phyloP scores from a whole-genome alignment of 2,797 vertebrate species.

The Epinephelus malabaricus region DNA sequence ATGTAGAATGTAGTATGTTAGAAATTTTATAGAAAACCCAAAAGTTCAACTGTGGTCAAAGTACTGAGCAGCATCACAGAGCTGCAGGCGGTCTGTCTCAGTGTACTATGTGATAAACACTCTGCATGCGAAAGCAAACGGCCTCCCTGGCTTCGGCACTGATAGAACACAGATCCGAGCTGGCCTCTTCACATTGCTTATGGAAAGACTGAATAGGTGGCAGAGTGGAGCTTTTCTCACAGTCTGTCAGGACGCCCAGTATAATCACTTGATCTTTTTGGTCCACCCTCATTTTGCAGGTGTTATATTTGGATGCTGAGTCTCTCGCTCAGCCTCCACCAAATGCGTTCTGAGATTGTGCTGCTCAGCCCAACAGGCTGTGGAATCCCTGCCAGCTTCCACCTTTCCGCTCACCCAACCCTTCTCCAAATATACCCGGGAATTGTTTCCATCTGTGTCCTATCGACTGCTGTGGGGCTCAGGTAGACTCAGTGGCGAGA shows the following conservation, averaged over 20 bases:
- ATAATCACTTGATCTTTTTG: slow-evolving; percentile 70
- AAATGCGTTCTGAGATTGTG: slow-evolving; percentile 49
- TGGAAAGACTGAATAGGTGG: slow-evolving; percentile 73
- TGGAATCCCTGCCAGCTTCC: slow-evolving; percentile 49
- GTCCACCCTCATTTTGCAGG: slow-evolving; percentile 69
- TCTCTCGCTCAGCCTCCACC: slow-evolving; percentile 39
- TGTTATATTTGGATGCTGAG: slow-evolving; percentile 76
- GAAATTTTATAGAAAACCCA: not conserved
- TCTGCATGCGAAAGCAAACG: slow-evolving; percentile 50
- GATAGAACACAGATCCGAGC: slow-evolving; percentile 72
- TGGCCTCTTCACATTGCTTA: slow-evolving; percentile 58
- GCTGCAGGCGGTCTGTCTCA: slow-evolving; percentile 47
- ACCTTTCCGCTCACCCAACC: slow-evolving; percentile 50
- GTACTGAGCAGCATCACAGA: slow-evolving; percentile 24
- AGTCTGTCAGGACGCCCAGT: slow-evolving; percentile 61
- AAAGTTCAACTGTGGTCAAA: slow-evolving; percentile 24
- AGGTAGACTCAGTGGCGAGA: slow-evolving; percentile 65
- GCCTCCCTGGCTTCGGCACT: slow-evolving; percentile 48
- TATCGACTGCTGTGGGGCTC: slow-evolving; percentile 51
- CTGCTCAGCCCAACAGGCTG: slow-evolving; percentile 33
- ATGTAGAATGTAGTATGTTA: not conserved
- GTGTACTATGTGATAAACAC: slow-evolving; percentile 65
- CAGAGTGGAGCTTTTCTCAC: slow-evolving; percentile 50
- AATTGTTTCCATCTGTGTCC: slow-evolving; percentile 79
- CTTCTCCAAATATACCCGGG: slow-evolving; percentile 56